A percentile compares a stretch with the other conserved stretches of the same genome.
These are phyloP conservation scores for Pachyuromys duprasi DNA, from an alignment of 2,797 vertebrate genomes.

Conservation along the genomic window DNA sequence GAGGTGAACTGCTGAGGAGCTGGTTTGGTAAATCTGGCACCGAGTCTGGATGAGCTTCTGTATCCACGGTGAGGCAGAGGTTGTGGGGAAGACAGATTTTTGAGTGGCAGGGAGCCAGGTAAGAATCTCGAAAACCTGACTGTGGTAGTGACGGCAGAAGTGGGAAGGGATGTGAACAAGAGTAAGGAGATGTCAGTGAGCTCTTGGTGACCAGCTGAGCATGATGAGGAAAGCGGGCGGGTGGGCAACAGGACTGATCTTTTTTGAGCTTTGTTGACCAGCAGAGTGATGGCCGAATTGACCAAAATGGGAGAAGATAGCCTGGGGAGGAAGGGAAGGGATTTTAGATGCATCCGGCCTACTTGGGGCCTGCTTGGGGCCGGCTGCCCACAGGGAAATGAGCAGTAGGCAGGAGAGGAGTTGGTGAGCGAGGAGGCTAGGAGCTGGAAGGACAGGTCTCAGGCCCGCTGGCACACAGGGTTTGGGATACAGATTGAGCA, in stretches of 20 bases:
- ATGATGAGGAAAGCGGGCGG: background rate
- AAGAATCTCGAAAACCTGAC: background rate
- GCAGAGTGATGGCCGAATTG: slow-evolving; percentile 22
- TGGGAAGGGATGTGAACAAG: background rate
- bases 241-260: background rate
- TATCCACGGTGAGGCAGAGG: background rate
- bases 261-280: background rate
- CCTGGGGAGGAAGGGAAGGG: background rate
- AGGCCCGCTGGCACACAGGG: background rate
- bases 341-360: background rate
- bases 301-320: background rate
- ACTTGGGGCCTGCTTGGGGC: background rate
- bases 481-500: background rate
- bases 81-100: background rate
- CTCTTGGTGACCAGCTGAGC: no score
- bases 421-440: background rate
- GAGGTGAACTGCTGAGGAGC: background rate
- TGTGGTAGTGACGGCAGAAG: background rate
- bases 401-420: background rate
- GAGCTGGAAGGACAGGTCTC: background rate
- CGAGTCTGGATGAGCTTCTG: background rate
- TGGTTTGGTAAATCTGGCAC: background rate
- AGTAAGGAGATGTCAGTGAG: background rate
- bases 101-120: background rate
- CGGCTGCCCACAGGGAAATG: background rate